Evolutionary conservation across 2,888 invertebrate genomes (phyloP), one percentile per base, ranked within the genome.

Genomic region (Cosmia pyralina): DNA sequence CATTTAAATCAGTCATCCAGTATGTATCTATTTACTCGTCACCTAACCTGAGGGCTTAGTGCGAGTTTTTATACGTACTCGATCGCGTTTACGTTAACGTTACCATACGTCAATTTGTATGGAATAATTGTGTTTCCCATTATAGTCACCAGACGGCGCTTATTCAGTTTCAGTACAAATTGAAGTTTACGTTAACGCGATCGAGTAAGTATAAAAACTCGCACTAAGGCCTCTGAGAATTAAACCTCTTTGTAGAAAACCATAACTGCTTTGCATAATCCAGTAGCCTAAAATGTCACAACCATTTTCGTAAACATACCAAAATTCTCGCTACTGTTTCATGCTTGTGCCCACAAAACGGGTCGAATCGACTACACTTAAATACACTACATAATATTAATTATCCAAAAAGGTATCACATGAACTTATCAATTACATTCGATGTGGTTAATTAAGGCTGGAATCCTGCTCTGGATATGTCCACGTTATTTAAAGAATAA

Each of bases 391-490:
- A 28, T 28, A 28, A 69, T 73, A 76, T 86, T 84, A 84, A 86
- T 85, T 85, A 75, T 77, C 72, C 63, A 38, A 77, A 81, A 82
- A 73, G 69, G 77, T 86, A 88, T 85, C 87, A 79, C 77, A 79
- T 87, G 82, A 76, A 82, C 82, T 89, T 86, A 87, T 85, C 85
- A 87, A 86, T 86, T 85, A 84, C 83, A 83, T 79, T 82, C 77
- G 81, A 80, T 79, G 82, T 77, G 77, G 79, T 88, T 88, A 86
- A 89, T 89, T 89, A 89, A 88, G 72, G 84, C 62, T 70, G 82
- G 79, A 74, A 79, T 82, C 75, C 75, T 75, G 84, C 70, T 72
- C 83, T 75, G 83, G 57, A 83, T 79, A 53, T 74, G 83, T 79
- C 84, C 77, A 71, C 72, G 19, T 67, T 69, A 77, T 68, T 85